Evolutionary conservation across 1,140 invertebrate species (phyloP), one percentile per base, ranked within the genome.

Genomic region (Pararge aegeria): DNA sequence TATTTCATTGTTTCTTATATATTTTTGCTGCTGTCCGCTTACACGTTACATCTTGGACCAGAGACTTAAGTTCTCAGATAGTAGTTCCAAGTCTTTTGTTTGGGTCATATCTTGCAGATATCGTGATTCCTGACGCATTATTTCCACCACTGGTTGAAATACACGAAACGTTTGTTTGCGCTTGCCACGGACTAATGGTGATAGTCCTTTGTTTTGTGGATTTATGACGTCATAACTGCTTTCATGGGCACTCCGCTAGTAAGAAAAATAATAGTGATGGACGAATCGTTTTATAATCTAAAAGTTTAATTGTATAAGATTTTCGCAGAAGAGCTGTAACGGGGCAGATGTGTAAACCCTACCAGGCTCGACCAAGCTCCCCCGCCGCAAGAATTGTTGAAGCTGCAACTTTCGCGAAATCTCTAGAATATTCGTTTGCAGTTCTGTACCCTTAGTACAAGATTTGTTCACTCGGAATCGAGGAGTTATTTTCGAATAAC

Each of bases 51-150:
- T 55, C 51, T 66, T 62, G 44, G 0, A 38, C 52, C 52, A 46
- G 10, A 53, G 40, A 48, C 7, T 20, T 55, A 61, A 67, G 40
- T 56, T 42, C 38, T 42, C 38, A 0, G 38, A 18, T 2, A 16
- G 49, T 61, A 49, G 58, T 51, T 18, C 52, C 34, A 37, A 52
- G 46, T 59, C 48, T 48, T 64, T 65, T 69, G 59, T 68, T 55
- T 19, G 38, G 40, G 44, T 29, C 21, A 42, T 59, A 57, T 56
- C 54, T 63, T 19, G 44, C 56, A 44, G 54, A 62, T 56, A 61
- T 38, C 46, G 55, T 55, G 38, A 64, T 42, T 42, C 38, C 5
- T 42, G 38, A 42, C 49, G 42, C 51, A 58, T 63, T 67, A 55
- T 66, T 63, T 67, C 38, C 24, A 34, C 40, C 49, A 29, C 20